These are phyloP conservation scores for Urophycis tenuis DNA, from an alignment of 2,797 vertebrate species.

Conservation along the genomic window DNA sequence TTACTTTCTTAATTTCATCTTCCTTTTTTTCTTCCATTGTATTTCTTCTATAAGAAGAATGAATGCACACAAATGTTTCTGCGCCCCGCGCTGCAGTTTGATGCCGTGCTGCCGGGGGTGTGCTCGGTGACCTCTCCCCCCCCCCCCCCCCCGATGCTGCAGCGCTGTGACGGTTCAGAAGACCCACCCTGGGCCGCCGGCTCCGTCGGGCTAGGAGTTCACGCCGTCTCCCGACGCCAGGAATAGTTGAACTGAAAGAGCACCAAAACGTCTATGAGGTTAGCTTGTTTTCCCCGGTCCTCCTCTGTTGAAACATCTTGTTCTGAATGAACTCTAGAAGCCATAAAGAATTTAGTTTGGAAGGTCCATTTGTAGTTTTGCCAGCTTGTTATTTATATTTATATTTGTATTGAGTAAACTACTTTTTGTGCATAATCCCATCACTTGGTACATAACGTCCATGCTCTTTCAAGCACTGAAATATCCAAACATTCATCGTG, in stretches of 20 bases:
- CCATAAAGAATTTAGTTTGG: not conserved
- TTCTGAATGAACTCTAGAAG: not conserved
- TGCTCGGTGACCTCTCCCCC: not conserved
- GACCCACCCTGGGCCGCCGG: no score
- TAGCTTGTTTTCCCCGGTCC: not conserved
- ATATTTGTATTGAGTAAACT: not conserved
- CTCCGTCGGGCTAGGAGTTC: not conserved
- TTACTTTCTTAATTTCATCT: not conserved
- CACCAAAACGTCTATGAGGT: not conserved
- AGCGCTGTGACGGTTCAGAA: no score
- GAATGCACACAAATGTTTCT: not conserved
- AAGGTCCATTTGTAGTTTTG: not conserved
- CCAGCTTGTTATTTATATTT: not conserved
- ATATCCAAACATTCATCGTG: not conserved
- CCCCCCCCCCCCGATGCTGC: not conserved
- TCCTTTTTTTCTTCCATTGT: not conserved
- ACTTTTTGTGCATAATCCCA: not conserved
- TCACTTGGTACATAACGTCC: not conserved
- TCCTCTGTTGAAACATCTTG: not conserved
- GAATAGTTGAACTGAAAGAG: not conserved
- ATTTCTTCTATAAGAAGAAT: no score
- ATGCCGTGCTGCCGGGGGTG: not conserved
- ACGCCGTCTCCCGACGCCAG: not conserved
- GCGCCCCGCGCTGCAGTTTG: not conserved
- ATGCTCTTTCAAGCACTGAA: not conserved